A percentile compares a stretch with the other conserved stretches of the same genome.
Evolutionary conservation across 2,797 vertebrate genomes (phyloP).

Genomic region (Pangasius djambal): DNA sequence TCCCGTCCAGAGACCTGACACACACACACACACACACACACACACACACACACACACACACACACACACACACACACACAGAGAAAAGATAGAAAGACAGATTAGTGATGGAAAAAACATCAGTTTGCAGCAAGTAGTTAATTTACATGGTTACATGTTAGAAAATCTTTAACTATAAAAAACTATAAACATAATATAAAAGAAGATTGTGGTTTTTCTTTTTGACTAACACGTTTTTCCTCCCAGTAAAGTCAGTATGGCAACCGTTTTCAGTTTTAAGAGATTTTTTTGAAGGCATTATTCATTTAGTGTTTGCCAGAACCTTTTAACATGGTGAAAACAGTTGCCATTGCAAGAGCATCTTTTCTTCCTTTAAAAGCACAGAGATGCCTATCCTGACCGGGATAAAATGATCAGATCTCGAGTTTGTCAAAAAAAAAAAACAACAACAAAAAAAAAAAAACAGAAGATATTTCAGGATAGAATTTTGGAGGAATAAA

Average conservation of each 20-base stretch:
- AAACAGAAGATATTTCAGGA: not conserved
- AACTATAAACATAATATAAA: not conserved
- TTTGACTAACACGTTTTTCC: not conserved
- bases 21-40: slow-evolving; percentile 22
- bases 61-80: slow-evolving; percentile 22
- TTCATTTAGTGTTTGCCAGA: not conserved
- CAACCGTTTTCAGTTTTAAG: not conserved
- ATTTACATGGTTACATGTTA: not conserved
- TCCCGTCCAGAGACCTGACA: slow-evolving; percentile 93
- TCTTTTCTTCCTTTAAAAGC: not conserved
- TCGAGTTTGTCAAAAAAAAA: not conserved
- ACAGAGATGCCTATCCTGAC: not conserved
- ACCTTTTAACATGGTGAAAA: not conserved
- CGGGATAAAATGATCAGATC: not conserved
- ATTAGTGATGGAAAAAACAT: not conserved
- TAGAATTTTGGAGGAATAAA: not conserved
- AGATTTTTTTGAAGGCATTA: not conserved
- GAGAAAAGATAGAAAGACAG: not conserved
- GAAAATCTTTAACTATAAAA: not conserved
- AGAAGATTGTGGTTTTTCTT: not conserved
- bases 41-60: slow-evolving; percentile 26
- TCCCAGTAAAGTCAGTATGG: not conserved
- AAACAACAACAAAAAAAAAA: too few species aligned
- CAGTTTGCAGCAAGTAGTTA: not conserved
- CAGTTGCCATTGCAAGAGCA: too few species aligned